Evolutionary conservation across 2,888 invertebrate species (phyloP), one percentile per base, ranked within the genome.

Genomic region (Drosophila neutralis): DNA sequence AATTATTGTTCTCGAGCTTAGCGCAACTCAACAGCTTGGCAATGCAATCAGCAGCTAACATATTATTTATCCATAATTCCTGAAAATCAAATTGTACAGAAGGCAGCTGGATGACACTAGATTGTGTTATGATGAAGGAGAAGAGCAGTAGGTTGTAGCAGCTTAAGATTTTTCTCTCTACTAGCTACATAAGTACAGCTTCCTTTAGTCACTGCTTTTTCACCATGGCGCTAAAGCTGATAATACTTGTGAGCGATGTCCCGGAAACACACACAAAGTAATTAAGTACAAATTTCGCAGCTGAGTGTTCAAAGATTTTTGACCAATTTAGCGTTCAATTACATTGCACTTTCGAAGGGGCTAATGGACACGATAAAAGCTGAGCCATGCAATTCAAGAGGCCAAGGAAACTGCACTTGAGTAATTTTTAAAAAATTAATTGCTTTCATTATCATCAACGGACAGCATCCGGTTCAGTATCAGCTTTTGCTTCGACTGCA

Each of bases 271-370:
- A 69, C 27, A 24, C 49, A 73, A 76, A 64, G 76, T 73, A 80
- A 88, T 85, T 87, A 78, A 70, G 71, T 54, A 73, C 64, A 81
- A 73, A 64, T 62, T 79, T 24, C 58, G 11, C 60, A 61, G 69
- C 62, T 56, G 68, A 73, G 70, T 53, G 69, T 54, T 57, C 31
- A 8, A 21, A 57, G 69, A 73, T 62, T 76, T 86, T 73, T 72
- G 76, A 68, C 71, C 83, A 85, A 83, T 88, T 89, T 85, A 69
- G 68, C 81, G 90, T 72, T 85, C 86, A 82, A 87, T 85, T 80
- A 82, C 82, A 80, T 82, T 65, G 67, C 73, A 69, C 61, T 82
- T 77, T 54, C 69, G 51, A 21, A 36, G 21, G 11, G 29, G 35
- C 42, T 45, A 69, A 56, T 11, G 33, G 52, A 21, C 35, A 38